Conservation (phyloP, 2,113 vertebrate genomes). For the Gasterosteus aculeatus region DNA sequence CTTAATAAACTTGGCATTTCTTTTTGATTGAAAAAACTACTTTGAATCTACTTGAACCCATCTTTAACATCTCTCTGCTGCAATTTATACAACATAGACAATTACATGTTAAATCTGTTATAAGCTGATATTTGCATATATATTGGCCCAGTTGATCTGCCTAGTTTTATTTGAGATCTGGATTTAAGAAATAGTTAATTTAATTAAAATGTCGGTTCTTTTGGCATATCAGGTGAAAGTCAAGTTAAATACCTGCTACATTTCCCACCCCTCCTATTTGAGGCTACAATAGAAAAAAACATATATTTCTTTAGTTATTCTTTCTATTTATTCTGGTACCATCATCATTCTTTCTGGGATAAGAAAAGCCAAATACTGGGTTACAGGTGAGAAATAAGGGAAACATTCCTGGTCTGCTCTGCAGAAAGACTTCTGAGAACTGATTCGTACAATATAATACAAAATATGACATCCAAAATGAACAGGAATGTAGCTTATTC, state of each 20-base stretch:
- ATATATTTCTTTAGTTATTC: slow-evolving; percentile 32
- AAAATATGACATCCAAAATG: slow-evolving; percentile 41
- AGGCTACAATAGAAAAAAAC: slow-evolving; percentile 7
- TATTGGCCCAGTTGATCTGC: neutral
- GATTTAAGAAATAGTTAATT: neutral
- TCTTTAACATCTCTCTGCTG: neutral
- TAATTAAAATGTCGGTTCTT: neutral
- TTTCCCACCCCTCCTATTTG: neutral
- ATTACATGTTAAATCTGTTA: neutral
- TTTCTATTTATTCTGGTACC: slow-evolving; percentile 74
- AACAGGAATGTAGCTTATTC: slow-evolving; percentile 55
- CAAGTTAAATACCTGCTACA: neutral
- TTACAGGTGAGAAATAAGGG: slow-evolving; percentile 64
- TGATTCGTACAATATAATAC: slow-evolving; percentile 50
- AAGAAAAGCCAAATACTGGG: slow-evolving; percentile 66
- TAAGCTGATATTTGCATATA: neutral
- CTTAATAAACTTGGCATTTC: neutral
- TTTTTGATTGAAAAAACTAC: neutral
- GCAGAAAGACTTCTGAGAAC: slow-evolving; percentile 57
- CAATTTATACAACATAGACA: neutral
- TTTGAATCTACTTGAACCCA: neutral
- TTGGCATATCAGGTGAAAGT: neutral
- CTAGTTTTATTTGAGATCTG: neutral
- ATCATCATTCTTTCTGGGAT: slow-evolving; percentile 66
- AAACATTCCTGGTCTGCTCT: slow-evolving; percentile 49